Base-by-base conservation (phyloP, 2,797 vertebrate species). In the Siniperca scherzeri region DNA sequence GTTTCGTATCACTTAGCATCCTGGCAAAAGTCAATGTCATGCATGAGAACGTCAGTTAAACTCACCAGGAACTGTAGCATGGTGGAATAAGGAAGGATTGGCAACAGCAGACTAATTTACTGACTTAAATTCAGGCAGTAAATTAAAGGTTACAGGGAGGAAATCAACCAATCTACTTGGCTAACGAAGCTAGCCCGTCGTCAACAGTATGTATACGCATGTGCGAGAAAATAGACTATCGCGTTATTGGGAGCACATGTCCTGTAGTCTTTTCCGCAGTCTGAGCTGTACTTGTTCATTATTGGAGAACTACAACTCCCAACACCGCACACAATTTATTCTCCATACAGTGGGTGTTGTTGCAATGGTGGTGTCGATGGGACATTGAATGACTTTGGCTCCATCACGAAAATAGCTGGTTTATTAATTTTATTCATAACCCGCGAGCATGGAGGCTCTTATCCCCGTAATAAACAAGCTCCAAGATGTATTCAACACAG, bases 381-480 rank as follows among this genome's bases (percentile, higher is more conserved):
- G 96, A 96, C 96, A 93, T 96, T 96, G 95, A 94, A 95, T 97
- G 96, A 96, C 96, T 96, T 97, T 97, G 95, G 92, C 85, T 94
- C 84, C 92, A 94, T 92, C 85, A 84, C 89, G 83, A 90, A 82
- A 78, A 82, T 72, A 88, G 65, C 88, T 21, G 10, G 33, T 80
- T 80, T 33, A 86, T 86, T 80, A 4, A 21, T 86, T 85, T 81
- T 30, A 74, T 89, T 87, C 14, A 48, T 44, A 70, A 75, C 60
- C 38, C 8, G 55, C 7, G 1, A 94, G 67, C 78, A 99, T 99
- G 98, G 98, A 99, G 95, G 98, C 98, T 61, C 96, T 99, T 60
- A 99, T 99, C 82, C 98, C 98, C 6, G 98, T 99, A 13, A 98
- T 99, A 79, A 99, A 99, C 94, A 99, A 99, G 90, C 97, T 99